phyloP scores from a whole-genome alignment of 2,888 invertebrate species.

The Lycia hirtaria region DNA sequence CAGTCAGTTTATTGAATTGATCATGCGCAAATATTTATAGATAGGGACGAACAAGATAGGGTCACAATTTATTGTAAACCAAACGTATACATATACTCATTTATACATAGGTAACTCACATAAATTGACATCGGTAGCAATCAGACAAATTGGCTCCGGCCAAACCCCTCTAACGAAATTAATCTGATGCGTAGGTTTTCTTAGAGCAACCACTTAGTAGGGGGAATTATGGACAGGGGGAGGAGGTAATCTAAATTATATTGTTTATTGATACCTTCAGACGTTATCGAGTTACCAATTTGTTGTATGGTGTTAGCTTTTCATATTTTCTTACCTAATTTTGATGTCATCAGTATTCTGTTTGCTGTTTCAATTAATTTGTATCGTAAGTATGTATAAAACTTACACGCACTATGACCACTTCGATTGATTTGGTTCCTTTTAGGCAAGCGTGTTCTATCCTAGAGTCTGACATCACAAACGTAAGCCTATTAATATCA shows the following conservation, averaged over 20 bases:
- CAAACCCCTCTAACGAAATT: slow-evolving; percentile 80
- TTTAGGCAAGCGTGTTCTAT: too few relatives aligned
- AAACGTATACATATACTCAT: slow-evolving; percentile 46
- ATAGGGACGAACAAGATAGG: slow-evolving; percentile 80
- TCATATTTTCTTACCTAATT: neutral
- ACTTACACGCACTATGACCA: too few relatives aligned
- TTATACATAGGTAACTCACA: slow-evolving; percentile 68
- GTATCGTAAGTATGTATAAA: too few relatives aligned
- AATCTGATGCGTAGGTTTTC: slow-evolving; percentile 82
- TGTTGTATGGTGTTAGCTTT: neutral
- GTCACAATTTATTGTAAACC: slow-evolving; percentile 82
- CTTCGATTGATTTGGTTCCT: too few relatives aligned
- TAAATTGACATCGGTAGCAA: slow-evolving; percentile 81
- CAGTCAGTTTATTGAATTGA: slow-evolving; percentile 78
- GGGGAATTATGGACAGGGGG: slow-evolving; percentile 60
- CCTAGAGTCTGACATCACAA: too few relatives aligned
- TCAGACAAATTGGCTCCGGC: slow-evolving; percentile 85
- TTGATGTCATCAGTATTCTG: neutral
- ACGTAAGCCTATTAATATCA: too few relatives aligned
- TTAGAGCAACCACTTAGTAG: slow-evolving; percentile 76
- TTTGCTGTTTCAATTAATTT: too few relatives aligned
- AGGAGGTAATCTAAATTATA: slow-evolving; percentile 54
- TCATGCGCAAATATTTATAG: slow-evolving; percentile 85
- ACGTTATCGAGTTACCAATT: slow-evolving; percentile 7
- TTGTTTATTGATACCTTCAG: slow-evolving; percentile 48